Percentiles rank a stretch among this genome's conserved stretches.
Evolutionary conservation across 2,797 vertebrate genomes (phyloP).

Genomic region (Microctenopoma lineatum): DNA sequence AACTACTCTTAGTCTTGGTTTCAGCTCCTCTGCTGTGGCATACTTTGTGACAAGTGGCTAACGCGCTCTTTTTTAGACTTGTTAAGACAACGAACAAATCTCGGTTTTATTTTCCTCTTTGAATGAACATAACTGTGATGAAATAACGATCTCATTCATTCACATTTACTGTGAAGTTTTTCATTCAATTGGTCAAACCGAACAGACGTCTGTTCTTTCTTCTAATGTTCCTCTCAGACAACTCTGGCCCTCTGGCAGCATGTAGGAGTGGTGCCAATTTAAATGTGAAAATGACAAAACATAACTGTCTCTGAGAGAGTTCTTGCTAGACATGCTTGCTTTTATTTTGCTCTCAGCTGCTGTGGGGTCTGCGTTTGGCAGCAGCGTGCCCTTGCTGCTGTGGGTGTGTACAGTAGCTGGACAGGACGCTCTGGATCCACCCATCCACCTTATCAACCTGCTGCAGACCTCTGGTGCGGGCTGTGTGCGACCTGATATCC

Average conservation of each 20-base stretch:
- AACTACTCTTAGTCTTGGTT: neutral
- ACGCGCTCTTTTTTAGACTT: neutral
- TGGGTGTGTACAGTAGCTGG: neutral
- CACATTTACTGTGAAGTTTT: neutral
- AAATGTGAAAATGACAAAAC: no score
- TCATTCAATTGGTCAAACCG: neutral
- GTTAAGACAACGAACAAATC: neutral
- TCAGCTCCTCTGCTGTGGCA: no score
- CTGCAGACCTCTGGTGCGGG: constrained; percentile 34
- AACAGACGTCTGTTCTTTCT: neutral
- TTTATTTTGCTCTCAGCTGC: neutral
- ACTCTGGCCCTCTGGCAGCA: no score
- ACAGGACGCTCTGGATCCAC: constrained; percentile 41
- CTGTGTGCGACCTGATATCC: constrained; percentile 40
- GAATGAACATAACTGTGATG: no score
- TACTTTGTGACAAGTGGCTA: neutral
- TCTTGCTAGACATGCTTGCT: neutral
- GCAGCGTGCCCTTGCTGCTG: constrained; percentile 4
- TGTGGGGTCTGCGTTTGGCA: constrained; percentile 6
- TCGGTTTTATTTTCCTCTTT: neutral
- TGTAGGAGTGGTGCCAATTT: no score
- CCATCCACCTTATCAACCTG: constrained; percentile 68
- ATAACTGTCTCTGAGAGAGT: no score
- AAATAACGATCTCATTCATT: no score
- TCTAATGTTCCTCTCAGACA: no score